Evolutionary conservation across 2,113 vertebrate genomes (phyloP), one percentile per base, ranked within the genome.

Genomic region (Malurus melanocephalus): DNA sequence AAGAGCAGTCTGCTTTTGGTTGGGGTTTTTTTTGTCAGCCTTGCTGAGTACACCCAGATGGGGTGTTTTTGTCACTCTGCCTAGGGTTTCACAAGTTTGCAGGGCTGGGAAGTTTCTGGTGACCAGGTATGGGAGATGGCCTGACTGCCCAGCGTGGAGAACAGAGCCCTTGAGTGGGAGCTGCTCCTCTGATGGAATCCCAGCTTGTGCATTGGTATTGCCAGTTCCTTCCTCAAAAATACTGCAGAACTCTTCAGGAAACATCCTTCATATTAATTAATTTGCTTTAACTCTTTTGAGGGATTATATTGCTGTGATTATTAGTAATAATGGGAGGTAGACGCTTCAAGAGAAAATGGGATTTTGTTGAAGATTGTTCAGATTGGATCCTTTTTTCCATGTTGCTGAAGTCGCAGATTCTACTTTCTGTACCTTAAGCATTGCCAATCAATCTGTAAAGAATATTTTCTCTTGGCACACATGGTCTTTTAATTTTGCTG

Each of bases 11-110:
- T 19, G 22, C 17, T 60, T 45, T 45, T 0, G 1, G 8, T 30
- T 65, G 27, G 22, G 46, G 69, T 4, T 10, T 32, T 18, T 48
- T 20, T 60, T 10, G 16, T 20, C 19, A 28, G 28, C 61, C 7
- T 0, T 0, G 23, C 6, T 61, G 22, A 3, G 3, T 45, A 26
- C 28, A 23, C 18, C 3, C 20, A 18, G 4, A 2, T 1, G 0
- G 6, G 21, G 4, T 3, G 15, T 2, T 62, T 15, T 28, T 46
- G 5, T 59, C 13, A 2, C 10, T 26, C 5, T 16, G 1, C 10
- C 5, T 3, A 3, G 10, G 9, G 6, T 42, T 20, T 55, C 42
- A 30, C 21, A 4, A 0, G 6, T 38, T 32, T 14, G 10, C 30
- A n/a, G 40, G 4, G 18, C 18, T 7, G 55, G 26, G 6, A 16